phyloP scores from a whole-genome alignment of 2,797 vertebrate genomes.

The Holocentrus rufus region DNA sequence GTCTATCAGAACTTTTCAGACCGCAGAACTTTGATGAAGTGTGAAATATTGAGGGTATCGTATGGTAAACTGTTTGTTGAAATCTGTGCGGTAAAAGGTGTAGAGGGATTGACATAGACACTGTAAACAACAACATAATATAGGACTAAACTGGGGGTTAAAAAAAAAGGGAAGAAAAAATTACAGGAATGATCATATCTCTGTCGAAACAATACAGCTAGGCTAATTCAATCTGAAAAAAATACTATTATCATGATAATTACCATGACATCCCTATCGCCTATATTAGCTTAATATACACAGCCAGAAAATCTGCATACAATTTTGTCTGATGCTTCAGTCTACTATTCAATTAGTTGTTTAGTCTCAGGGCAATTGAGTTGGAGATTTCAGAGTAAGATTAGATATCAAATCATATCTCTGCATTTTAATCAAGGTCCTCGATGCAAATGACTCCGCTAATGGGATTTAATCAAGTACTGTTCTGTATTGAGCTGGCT shows the following conservation, averaged over 20 bases:
- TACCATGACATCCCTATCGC: conserved; percentile 3
- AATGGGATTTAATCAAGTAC: conserved; percentile 76
- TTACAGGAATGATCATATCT: background rate
- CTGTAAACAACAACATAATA: background rate
- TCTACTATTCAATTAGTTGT: conserved; percentile 27
- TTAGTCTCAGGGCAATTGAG: conserved; percentile 40
- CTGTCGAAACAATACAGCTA: background rate
- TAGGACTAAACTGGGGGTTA: background rate
- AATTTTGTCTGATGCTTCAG: conserved; percentile 22
- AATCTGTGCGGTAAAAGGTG: background rate
- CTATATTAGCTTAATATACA: background rate
- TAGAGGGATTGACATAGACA: background rate
- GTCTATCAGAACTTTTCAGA: conserved; percentile 19
- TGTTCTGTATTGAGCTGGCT: conserved; percentile 57
- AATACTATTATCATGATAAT: background rate
- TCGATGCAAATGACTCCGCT: conserved; percentile 65
- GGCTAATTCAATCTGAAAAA: background rate
- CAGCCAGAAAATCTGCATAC: background rate
- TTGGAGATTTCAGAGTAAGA: conserved; percentile 42
- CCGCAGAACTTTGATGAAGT: conserved; percentile 19
- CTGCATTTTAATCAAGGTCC: conserved; percentile 70
- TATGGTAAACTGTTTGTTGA: background rate
- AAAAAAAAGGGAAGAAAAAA: background rate
- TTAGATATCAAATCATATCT: conserved; percentile 48
- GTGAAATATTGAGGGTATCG: conserved; percentile 24